Conservation (phyloP, 2,113 vertebrate species). For the Numenius arquata region DNA sequence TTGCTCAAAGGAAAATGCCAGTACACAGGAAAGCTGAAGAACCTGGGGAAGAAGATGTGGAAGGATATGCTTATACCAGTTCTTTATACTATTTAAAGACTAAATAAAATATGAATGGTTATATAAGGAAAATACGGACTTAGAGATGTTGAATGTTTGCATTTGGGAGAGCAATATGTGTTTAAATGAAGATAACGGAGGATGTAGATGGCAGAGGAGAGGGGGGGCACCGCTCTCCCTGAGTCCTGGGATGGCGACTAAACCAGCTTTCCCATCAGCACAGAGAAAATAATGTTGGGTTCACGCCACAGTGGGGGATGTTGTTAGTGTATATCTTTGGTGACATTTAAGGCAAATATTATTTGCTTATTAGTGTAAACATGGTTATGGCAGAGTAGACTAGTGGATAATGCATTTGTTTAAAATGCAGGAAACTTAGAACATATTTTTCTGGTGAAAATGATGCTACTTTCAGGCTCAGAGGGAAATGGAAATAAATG, state of each 20-base stretch:
- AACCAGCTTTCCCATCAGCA: background rate
- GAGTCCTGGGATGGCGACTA: background rate
- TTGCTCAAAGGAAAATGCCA: background rate
- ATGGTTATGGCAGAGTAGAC: background rate
- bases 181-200: background rate
- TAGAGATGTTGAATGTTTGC: background rate
- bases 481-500: background rate
- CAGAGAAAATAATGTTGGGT: background rate
- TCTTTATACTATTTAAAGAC: background rate
- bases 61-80: too few species aligned
- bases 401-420: background rate
- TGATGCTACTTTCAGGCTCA: background rate
- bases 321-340: background rate
- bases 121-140: background rate
- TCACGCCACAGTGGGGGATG: too few species aligned
- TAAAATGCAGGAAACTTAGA: background rate
- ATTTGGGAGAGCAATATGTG: background rate
- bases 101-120: background rate
- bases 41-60: background rate
- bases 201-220: background rate
- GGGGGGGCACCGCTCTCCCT: fast-evolving
- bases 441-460: background rate
- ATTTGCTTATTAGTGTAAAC: background rate
- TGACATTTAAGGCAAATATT: background rate
- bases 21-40: background rate